phyloP scores from a whole-genome alignment of 2,113 vertebrate species.

The Zosterops pallidus region DNA sequence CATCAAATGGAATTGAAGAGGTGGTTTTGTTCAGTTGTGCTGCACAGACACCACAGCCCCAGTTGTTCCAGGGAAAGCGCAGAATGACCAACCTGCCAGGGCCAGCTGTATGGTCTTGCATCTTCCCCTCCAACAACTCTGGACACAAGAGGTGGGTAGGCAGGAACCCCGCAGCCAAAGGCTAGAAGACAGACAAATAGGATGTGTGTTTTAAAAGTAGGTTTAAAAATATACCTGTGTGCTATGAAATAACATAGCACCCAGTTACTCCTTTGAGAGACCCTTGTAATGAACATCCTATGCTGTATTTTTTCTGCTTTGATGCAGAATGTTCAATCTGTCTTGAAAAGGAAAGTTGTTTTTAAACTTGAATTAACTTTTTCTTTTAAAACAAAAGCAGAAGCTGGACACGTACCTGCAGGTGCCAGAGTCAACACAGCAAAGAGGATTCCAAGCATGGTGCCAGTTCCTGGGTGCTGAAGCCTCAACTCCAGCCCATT shows the following conservation, averaged over 20 bases:
- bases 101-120: slow-evolving; percentile 66
- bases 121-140: slow-evolving; percentile 65
- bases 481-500: not conserved
- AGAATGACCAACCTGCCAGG: slow-evolving; percentile 71
- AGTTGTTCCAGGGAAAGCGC: not conserved
- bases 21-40: not conserved
- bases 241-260: not conserved
- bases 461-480: not conserved
- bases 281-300: not conserved
- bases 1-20: not conserved
- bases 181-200: not conserved
- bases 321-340: not conserved
- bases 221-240: too few relatives aligned
- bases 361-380: not conserved
- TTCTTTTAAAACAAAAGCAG: not conserved
- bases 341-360: not conserved
- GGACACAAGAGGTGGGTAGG: not conserved
- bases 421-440: slow-evolving; percentile 21
- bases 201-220: not conserved
- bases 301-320: not conserved
- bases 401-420: slow-evolving; percentile 27
- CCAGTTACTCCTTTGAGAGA: not conserved
- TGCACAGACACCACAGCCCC: not conserved
- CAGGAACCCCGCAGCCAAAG: slow-evolving; percentile 43
- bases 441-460: slow-evolving; percentile 45